A percentile compares a stretch with the other conserved stretches of the same genome.
Conservation (phyloP, 2,888 invertebrate species). For the Dryobota labecula region DNA sequence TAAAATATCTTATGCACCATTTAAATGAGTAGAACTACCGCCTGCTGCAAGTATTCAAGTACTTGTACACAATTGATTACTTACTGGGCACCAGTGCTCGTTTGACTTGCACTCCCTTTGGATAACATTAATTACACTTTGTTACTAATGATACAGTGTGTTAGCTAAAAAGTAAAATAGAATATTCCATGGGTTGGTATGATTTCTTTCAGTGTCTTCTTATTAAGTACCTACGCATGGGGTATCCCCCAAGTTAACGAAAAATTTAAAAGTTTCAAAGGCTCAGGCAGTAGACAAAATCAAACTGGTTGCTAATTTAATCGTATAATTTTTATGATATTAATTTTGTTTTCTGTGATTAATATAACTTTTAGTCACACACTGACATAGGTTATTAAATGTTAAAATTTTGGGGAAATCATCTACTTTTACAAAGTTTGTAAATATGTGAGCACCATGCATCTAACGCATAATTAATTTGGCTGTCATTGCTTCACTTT, state of each 20-base stretch:
- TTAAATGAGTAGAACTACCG: conserved; percentile 47
- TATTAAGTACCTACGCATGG: neutral
- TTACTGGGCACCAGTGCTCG: conserved; percentile 40
- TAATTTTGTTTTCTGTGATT: too few relatives aligned
- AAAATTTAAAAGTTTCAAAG: neutral
- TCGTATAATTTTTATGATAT: too few relatives aligned
- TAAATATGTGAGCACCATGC: too few relatives aligned
- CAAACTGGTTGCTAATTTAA: too few relatives aligned
- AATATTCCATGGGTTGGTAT: neutral
- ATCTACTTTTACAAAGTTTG: too few relatives aligned
- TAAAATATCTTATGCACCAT: conserved; percentile 65
- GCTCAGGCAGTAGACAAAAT: too few relatives aligned
- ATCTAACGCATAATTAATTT: too few relatives aligned
- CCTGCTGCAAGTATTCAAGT: conserved; percentile 37
- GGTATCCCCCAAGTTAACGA: neutral
- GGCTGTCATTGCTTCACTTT: too few relatives aligned
- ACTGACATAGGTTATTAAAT: too few relatives aligned
- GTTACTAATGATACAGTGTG: too few relatives aligned
- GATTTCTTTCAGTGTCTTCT: neutral
- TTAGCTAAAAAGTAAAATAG: neutral
- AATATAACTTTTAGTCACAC: too few relatives aligned
- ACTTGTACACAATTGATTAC: conserved; percentile 57
- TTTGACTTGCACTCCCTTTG: conserved; percentile 32
- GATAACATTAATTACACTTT: conserved; percentile 23
- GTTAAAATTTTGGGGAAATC: too few relatives aligned